These are phyloP conservation scores for Halcyon malimbica DNA, from an alignment of 2,113 vertebrate genomes.

Conservation along the genomic window DNA sequence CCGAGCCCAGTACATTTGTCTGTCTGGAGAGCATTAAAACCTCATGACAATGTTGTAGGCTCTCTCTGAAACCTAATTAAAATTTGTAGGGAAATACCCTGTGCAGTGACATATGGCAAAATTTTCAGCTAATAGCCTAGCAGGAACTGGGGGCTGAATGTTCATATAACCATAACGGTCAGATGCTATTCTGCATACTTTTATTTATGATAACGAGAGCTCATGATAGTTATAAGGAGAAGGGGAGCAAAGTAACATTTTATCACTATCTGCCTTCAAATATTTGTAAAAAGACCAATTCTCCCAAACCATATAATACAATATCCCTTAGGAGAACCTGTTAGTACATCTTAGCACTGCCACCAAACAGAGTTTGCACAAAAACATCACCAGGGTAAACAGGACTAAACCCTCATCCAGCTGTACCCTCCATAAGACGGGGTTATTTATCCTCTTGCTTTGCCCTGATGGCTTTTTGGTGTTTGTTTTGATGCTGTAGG, in stretches of 20 bases:
- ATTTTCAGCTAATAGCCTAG: conserved; percentile 50
- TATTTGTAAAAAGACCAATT: conserved; percentile 41
- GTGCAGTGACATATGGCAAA: conserved; percentile 51
- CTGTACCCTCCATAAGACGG: background rate
- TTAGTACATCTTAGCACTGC: background rate
- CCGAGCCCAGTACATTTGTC: background rate
- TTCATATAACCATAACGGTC: conserved; percentile 56
- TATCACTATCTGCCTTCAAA: conserved; percentile 24
- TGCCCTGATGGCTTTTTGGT: background rate
- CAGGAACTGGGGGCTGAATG: conserved; percentile 37
- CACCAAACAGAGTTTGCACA: background rate
- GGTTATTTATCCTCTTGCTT: background rate
- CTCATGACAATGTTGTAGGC: conserved; percentile 24
- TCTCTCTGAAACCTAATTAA: conserved; percentile 60
- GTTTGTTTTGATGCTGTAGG: conserved; percentile 67
- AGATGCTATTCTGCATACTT: conserved; percentile 54
- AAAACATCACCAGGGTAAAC: background rate
- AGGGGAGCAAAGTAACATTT: background rate
- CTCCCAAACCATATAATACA: conserved; percentile 24
- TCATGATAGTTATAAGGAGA: background rate
- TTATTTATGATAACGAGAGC: conserved; percentile 51
- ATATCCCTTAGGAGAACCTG: conserved; percentile 34
- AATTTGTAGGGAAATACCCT: conserved; percentile 64
- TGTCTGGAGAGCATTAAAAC: conserved; percentile 63
- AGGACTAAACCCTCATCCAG: background rate